Evolutionary conservation across 2,888 invertebrate genomes (phyloP), one percentile per base, ranked within the genome.

Genomic region (Dolomedes plantarius): DNA sequence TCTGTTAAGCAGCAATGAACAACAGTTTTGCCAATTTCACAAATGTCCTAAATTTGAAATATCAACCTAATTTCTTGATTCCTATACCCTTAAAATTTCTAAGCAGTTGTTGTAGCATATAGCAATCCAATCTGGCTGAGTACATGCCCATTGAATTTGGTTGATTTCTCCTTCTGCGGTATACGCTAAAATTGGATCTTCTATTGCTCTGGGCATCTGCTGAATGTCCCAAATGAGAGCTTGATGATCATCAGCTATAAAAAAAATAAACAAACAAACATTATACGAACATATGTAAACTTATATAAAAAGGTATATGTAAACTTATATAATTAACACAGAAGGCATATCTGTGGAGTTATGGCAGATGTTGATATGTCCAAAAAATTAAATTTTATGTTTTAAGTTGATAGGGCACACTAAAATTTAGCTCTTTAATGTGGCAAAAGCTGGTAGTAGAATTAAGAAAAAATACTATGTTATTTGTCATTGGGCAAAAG

Each of bases 101-200:
- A 99, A 94, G 90, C 96, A 97, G 91, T 98, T 96, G 92, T 98
- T 98, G 92, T 99, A 99, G 93, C 98, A 99, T 91, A 99, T 99
- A 79, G 98, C 98, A 91, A 99, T 99, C 99, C 99, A 99, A 93
- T 99, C 99, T 13, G 98, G 99, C 91, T 99, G 99, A n/a, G 98
- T 98, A 74, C 98, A 97, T 5, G 99, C 98, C 99, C 99, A 99
- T 92, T 98, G 98, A 90, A 99, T 98, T 93, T 98, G 98, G 93
- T 98, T 98, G 90, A 99, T 99, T 93, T 99, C 99, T 19, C 98
- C 99, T 92, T 97, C 97, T 16, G 98, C 98, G 5, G 98, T 98
- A 93, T 99, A 99, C 0, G 99, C 99, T 77, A 99, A 94, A 90
- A 99, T 99, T 6, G 99, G 99, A 93, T 99, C 99, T 92, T 99